These are phyloP conservation scores for Drosophila subquinaria DNA, from an alignment of 2,888 invertebrate species.

Conservation along the genomic window DNA sequence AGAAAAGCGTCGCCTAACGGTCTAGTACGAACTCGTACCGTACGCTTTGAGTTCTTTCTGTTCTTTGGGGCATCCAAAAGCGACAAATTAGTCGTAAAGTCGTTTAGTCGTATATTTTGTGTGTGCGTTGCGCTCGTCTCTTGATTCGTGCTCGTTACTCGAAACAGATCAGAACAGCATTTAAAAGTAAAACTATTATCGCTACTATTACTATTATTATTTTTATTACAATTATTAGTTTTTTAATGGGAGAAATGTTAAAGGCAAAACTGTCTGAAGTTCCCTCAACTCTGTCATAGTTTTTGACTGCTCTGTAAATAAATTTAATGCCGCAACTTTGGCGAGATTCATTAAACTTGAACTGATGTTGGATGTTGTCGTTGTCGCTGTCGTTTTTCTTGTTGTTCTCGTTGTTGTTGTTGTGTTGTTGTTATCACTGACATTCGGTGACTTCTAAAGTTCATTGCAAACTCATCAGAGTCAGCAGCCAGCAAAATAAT, in stretches of 20 bases:
- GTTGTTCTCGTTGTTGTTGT: constrained; percentile 8
- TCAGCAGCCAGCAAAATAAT: constrained; percentile 68
- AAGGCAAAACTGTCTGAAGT: not conserved
- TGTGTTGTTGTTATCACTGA: constrained; percentile 34
- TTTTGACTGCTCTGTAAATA: constrained; percentile 22
- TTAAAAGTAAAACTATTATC: constrained; percentile 36
- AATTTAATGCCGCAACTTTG: constrained; percentile 44
- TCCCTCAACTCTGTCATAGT: not conserved
- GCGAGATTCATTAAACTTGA: constrained; percentile 59
- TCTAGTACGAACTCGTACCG: constrained; percentile 85
- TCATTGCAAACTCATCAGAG: constrained; percentile 52
- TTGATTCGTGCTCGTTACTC: constrained; percentile 68
- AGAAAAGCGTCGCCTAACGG: constrained; percentile 86
- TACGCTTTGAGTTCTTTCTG: constrained; percentile 84
- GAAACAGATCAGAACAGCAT: constrained; percentile 50
- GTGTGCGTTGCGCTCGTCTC: constrained; percentile 76
- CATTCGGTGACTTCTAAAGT: constrained; percentile 69
- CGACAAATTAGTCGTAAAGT: constrained; percentile 55
- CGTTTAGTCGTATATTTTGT: constrained; percentile 44
- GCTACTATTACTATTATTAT: constrained; percentile 2
- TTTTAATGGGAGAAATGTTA: not conserved
- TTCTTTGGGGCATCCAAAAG: constrained; percentile 57
- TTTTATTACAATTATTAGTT: constrained; percentile 3
- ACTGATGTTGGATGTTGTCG: constrained; percentile 42
- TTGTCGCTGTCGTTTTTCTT: constrained; percentile 22